Percentiles rank a stretch among this genome's conserved stretches.
These are phyloP conservation scores for Drosophila pegasa DNA, from an alignment of 2,888 invertebrate genomes.

Conservation along the genomic window DNA sequence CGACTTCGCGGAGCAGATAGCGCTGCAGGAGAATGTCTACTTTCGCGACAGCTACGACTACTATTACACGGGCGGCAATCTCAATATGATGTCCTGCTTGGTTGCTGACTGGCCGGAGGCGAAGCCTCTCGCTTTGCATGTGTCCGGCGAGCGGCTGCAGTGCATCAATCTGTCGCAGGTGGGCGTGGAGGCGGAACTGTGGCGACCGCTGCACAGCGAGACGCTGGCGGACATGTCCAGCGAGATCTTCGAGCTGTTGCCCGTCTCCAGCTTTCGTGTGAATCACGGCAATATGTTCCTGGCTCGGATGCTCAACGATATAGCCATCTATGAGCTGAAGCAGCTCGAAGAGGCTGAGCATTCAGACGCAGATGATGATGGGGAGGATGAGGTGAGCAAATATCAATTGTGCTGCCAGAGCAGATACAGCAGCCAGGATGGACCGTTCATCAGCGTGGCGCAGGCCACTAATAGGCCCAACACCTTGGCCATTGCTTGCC, in stretches of 20 bases:
- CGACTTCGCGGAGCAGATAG: slow-evolving; percentile 61
- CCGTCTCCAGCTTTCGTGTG: slow-evolving; percentile 38
- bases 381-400: slow-evolving; percentile 33
- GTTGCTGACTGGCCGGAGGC: neutral
- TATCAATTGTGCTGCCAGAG: slow-evolving; percentile 50
- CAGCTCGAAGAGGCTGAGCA: slow-evolving; percentile 13
- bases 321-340: slow-evolving; percentile 68
- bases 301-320: slow-evolving; percentile 65
- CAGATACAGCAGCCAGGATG: slow-evolving; percentile 33
- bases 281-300: slow-evolving; percentile 61
- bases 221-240: slow-evolving; percentile 24
- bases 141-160: slow-evolving; percentile 61
- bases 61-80: slow-evolving; percentile 83
- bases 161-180: slow-evolving; percentile 47
- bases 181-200: slow-evolving; percentile 45
- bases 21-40: slow-evolving; percentile 59
- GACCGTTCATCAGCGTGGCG: slow-evolving; percentile 79
- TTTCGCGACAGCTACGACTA: slow-evolving; percentile 82
- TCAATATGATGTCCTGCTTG: slow-evolving; percentile 51
- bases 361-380: slow-evolving; percentile 18
- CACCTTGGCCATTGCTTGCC: slow-evolving; percentile 72
- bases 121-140: slow-evolving; percentile 66
- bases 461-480: slow-evolving; percentile 56
- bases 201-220: slow-evolving; percentile 38
- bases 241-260: slow-evolving; percentile 81